phyloP scores from a whole-genome alignment of 2,888 invertebrate species.

The Penaeus monodon region DNA sequence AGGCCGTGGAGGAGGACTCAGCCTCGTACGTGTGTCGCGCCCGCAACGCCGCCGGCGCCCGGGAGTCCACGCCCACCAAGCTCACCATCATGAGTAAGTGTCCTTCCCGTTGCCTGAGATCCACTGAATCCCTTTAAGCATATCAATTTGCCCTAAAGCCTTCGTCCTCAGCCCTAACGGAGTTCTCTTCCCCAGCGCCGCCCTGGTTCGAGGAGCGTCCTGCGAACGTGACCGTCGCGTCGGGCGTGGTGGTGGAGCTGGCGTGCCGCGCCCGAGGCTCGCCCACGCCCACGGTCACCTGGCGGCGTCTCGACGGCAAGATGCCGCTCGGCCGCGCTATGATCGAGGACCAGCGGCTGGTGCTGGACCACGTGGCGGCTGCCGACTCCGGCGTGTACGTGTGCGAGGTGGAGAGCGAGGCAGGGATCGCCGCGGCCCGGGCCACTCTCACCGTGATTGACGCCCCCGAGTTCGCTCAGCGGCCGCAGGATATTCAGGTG shows the following conservation, averaged over 20 bases:
- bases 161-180: no score
- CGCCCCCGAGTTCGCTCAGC: conserved; percentile 84
- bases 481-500: conserved; percentile 87
- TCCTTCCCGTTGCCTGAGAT: background rate
- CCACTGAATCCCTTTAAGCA: no score
- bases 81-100: conserved; percentile 85
- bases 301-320: conserved; percentile 77
- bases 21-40: conserved; percentile 93
- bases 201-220: conserved; percentile 91
- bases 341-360: conserved; percentile 80
- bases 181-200: conserved; percentile 75
- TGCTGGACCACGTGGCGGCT: conserved; percentile 84
- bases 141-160: no score
- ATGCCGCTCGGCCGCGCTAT: conserved; percentile 82
- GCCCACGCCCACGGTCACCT: conserved; percentile 46
- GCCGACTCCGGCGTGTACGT: conserved; percentile 90
- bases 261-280: conserved; percentile 70
- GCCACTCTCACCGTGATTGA: conserved; percentile 83
- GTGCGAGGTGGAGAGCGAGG: conserved; percentile 90
- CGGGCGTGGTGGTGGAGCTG: conserved; percentile 87
- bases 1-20: conserved; percentile 88
- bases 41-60: conserved; percentile 89
- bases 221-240: conserved; percentile 85
- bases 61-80: conserved; percentile 81
- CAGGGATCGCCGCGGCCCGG: conserved; percentile 86